These are phyloP conservation scores for Lasius platythorax DNA, from an alignment of 2,888 invertebrate genomes.

Conservation along the genomic window DNA sequence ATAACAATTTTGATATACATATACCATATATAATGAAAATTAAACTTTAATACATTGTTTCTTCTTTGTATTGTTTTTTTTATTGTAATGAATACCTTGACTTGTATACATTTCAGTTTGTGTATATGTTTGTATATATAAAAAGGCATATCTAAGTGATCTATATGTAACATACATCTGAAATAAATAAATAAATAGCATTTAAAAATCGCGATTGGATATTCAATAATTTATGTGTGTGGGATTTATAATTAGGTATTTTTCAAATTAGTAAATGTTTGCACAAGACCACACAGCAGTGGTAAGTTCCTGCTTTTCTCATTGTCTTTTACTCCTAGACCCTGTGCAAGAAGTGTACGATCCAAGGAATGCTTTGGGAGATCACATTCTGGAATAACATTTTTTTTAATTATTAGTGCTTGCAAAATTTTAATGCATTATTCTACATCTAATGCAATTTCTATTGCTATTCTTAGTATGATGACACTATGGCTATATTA, in stretches of 20 bases:
- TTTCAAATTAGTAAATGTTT: conserved; percentile 86
- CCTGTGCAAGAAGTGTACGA: conserved; percentile 79
- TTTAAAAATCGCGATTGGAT: conserved; percentile 10
- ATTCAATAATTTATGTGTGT: conserved; percentile 14
- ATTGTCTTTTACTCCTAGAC: conserved; percentile 87
- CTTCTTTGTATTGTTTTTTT: conserved; percentile 11
- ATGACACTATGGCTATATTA: neutral
- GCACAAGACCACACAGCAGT: conserved; percentile 87
- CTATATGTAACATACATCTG: conserved; percentile 19
- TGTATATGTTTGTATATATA: conserved; percentile 14
- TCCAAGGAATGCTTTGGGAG: conserved; percentile 81
- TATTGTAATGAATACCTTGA: neutral
- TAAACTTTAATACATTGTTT: neutral
- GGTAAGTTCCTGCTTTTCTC: conserved; percentile 87
- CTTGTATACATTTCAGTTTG: neutral
- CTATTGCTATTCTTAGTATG: neutral
- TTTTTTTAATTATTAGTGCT: neutral
- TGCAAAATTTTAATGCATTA: neutral
- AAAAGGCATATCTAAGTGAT: conserved; percentile 10
- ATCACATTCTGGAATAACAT: conserved; percentile 80
- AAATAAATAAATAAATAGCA: conserved; percentile 32
- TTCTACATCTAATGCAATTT: conserved; percentile 64
- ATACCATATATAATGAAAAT: neutral
- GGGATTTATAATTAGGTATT: conserved; percentile 50
- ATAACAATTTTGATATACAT: neutral